A percentile compares a stretch with the other conserved stretches of the same genome.
Conservation (phyloP, 2,113 vertebrate genomes). For the Channa maculata region DNA sequence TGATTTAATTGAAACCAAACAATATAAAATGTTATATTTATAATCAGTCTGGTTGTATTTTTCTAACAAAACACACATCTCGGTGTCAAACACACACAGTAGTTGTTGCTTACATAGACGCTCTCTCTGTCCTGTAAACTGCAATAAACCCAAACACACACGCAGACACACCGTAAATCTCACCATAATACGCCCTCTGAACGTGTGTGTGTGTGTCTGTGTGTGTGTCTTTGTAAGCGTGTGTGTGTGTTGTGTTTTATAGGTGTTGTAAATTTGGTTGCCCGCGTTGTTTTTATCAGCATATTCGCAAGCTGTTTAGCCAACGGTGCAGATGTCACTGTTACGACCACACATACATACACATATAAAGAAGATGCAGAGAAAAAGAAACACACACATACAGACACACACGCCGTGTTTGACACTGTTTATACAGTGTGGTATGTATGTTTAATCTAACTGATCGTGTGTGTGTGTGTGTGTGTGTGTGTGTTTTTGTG, state of each 20-base stretch:
- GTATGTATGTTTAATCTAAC: slow-evolving; percentile 62
- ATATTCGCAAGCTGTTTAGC: slow-evolving; percentile 84
- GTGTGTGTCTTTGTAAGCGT: slow-evolving; percentile 32
- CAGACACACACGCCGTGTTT: slow-evolving; percentile 39
- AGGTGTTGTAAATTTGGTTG: slow-evolving; percentile 82
- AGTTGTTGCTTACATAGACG: slow-evolving; percentile 78
- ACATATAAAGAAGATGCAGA: slow-evolving; percentile 31
- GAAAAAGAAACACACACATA: slow-evolving; percentile 25
- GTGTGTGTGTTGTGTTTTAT: slow-evolving; percentile 69
- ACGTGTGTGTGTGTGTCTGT: slow-evolving; percentile 54
- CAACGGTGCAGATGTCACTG: slow-evolving; percentile 83
- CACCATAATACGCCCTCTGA: slow-evolving; percentile 74
- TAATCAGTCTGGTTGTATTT: slow-evolving; percentile 29
- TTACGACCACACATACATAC: slow-evolving; percentile 75
- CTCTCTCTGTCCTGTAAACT: slow-evolving; percentile 76
- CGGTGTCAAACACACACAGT: slow-evolving; percentile 14
- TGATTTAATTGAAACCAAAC: slow-evolving; percentile 23
- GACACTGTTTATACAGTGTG: slow-evolving; percentile 64
- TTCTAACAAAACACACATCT: slow-evolving; percentile 36
- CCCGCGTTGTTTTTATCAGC: slow-evolving; percentile 83
- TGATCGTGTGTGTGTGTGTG: slow-evolving; percentile 49
- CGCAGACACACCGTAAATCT: slow-evolving; percentile 76
- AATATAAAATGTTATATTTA: slow-evolving; percentile 38
- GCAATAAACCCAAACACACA: slow-evolving; percentile 80
- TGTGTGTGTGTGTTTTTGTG: slow-evolving; percentile 2